Evolutionary conservation across 2,113 vertebrate species (phyloP), one percentile per base, ranked within the genome.

Genomic region (Spea bombifrons): DNA sequence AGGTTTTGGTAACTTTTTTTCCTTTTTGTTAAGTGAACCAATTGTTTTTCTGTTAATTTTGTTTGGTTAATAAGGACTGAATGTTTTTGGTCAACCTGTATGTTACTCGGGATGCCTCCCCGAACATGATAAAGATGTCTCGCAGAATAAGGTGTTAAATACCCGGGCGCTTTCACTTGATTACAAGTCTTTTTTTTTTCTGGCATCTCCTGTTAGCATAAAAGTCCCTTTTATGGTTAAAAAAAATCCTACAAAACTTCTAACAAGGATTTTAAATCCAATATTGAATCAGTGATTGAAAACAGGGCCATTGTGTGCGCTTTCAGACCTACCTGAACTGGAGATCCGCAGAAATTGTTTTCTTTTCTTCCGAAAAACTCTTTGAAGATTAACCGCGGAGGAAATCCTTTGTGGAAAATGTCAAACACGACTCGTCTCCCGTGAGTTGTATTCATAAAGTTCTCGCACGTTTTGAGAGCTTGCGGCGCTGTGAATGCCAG

Each of bases 321-420:
- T 83, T 84, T 82, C 90, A 78, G 89, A 91, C 88, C 85, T 85
- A 72, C 85, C 78, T 81, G 81, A 89, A 92, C 30, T 91, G 86
- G 90, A 91, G 88, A 88, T 89, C 86, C 84, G 80, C 80, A 82
- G 84, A 83, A 87, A 88, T 88, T 93, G 89, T 90, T 92, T 92
- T 87, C 88, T 88, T 88, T 92, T 84, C 72, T 30, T 80, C 83
- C 82, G 75, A 52, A 80, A 78, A 83, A 82, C 75, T 81, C 92
- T 94, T 92, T 93, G 92, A 95, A 94, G 90, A 89, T 76, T 87
- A 84, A 88, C 83, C 71, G 85, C 85, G 87, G 84, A 86, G 86
- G 88, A 86, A 85, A 88, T 90, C 89, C 92, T 90, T 91, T 78
- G 76, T 78, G 43, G 61, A 16, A 78, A 43, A 72, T 78, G 76